Evolutionary conservation across 2,113 vertebrate species (phyloP).

Genomic region (Uria lomvia): DNA sequence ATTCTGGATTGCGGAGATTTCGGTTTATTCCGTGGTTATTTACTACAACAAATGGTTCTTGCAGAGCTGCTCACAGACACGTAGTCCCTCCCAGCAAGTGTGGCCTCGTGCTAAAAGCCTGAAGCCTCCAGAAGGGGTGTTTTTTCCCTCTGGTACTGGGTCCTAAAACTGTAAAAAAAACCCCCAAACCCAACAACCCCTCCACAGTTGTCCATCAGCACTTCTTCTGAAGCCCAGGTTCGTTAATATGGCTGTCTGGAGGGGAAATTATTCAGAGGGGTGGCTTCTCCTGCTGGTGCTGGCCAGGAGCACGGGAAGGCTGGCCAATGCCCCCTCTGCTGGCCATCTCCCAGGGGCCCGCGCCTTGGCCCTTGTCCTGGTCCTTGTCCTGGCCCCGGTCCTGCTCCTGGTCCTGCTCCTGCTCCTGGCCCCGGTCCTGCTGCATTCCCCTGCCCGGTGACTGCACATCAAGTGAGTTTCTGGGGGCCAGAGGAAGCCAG

Average conservation of each 20-base stretch:
- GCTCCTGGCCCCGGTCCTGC: background rate
- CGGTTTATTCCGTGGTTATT: background rate
- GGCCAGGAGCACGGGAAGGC: background rate
- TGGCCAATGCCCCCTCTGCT: background rate
- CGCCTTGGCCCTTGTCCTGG: background rate
- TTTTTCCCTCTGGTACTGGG: background rate
- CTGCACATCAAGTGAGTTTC: accelerated
- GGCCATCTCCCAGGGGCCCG: background rate
- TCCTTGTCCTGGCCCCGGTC: background rate
- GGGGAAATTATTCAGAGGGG: no score
- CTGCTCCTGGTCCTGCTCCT: background rate
- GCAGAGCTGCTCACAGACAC: background rate
- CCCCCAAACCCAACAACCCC: background rate
- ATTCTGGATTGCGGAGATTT: background rate
- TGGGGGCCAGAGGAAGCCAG: background rate
- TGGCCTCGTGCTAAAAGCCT: background rate
- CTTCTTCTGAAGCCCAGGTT: background rate
- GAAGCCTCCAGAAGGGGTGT: background rate
- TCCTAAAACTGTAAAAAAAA: background rate
- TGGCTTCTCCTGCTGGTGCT: background rate
- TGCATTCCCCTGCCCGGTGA: background rate
- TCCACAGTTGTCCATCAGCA: background rate
- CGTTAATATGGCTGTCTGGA: accelerated
- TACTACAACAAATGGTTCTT: background rate
- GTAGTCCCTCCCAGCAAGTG: background rate